phyloP scores from a whole-genome alignment of 2,888 invertebrate species.

The Cacoxenus indagator region DNA sequence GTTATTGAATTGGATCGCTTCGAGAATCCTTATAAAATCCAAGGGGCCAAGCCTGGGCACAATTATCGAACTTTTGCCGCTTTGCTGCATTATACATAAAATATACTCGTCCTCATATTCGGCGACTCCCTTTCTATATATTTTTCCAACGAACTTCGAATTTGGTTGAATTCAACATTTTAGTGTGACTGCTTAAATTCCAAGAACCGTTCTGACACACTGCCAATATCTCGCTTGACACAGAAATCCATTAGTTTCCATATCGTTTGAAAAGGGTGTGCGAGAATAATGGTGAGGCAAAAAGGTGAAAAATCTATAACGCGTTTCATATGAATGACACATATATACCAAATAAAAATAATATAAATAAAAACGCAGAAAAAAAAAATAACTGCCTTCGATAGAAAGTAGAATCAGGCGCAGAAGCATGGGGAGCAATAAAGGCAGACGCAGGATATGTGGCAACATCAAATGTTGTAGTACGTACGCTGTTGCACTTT shows the following conservation, averaged over 20 bases:
- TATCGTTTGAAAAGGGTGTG: background rate
- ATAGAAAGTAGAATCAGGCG: background rate
- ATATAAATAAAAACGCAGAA: no score
- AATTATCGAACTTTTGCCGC: no score
- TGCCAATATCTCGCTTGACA: constrained; percentile 63
- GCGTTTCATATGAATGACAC: background rate
- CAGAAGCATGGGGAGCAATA: background rate
- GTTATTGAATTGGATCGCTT: no score
- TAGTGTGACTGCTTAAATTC: constrained; percentile 57
- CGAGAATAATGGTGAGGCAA: constrained; percentile 15
- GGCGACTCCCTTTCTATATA: no score
- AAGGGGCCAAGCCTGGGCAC: no score
- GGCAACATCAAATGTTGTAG: background rate
- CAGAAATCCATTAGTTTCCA: constrained; percentile 62
- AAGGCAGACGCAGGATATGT: no score
- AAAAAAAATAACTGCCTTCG: background rate
- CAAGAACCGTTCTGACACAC: constrained; percentile 62
- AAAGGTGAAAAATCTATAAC: background rate
- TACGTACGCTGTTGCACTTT: background rate
- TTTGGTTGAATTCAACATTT: no score
- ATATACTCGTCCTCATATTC: no score
- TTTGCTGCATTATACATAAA: no score
- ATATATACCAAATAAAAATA: no score
- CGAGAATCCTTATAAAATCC: no score
- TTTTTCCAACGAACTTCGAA: no score